Evolutionary conservation across 2,888 invertebrate genomes (phyloP).

Genomic region (Formica aserva): DNA sequence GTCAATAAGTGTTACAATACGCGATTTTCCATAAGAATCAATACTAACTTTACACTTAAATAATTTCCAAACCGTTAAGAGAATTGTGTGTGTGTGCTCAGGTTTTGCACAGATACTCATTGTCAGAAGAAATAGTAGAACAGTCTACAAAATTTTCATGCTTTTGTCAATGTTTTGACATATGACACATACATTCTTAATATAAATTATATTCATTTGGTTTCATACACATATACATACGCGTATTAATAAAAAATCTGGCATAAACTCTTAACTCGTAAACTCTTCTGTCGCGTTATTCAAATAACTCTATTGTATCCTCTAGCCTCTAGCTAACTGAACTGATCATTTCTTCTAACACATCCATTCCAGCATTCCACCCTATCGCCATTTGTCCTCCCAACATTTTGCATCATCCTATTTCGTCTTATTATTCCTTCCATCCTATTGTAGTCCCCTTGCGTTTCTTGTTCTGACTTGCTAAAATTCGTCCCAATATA

Average conservation of each 20-base stretch:
- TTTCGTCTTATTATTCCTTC: neutral
- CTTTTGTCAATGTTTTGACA: too few species aligned
- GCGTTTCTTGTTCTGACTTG: neutral
- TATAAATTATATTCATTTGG: neutral
- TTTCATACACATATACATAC: neutral
- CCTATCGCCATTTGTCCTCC: neutral
- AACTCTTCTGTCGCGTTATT: neutral
- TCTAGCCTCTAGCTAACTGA: neutral
- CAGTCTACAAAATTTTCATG: too few species aligned
- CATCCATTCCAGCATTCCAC: too few species aligned
- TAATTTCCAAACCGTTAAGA: too few species aligned
- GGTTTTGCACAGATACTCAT: too few species aligned
- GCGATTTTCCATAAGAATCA: too few species aligned
- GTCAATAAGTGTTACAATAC: too few species aligned
- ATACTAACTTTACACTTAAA: too few species aligned
- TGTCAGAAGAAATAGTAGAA: too few species aligned
- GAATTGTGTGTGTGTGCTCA: too few species aligned
- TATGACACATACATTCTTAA: too few species aligned
- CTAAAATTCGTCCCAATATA: neutral
- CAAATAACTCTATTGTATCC: neutral
- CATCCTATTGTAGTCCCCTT: neutral
- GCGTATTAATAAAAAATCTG: neutral
- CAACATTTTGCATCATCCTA: neutral
- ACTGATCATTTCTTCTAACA: neutral
- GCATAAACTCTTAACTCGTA: neutral